phyloP scores from a whole-genome alignment of 2,113 vertebrate genomes.

The Psittacara wagleri region DNA sequence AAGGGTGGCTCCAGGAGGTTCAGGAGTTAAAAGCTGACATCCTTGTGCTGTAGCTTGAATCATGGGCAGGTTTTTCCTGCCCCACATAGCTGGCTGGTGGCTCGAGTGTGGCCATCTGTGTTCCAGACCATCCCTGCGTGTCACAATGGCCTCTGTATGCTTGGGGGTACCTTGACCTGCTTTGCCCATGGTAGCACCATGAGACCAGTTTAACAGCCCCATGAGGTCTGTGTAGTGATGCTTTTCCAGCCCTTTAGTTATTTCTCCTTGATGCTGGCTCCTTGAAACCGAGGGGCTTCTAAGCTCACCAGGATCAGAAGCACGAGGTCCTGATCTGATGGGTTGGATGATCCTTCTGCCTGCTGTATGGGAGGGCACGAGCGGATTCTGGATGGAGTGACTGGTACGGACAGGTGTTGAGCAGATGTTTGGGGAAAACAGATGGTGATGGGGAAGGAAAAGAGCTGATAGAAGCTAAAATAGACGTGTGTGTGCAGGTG shows the following conservation, averaged over 20 bases:
- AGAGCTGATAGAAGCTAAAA: not conserved
- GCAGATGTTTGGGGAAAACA: not conserved
- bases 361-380: not conserved
- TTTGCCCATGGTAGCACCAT: accelerated
- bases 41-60: accelerated
- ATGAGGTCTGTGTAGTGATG: not conserved
- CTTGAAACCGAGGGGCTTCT: not conserved
- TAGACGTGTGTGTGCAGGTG: accelerated
- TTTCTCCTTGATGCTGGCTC: not conserved
- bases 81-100: not conserved
- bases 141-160: accelerated
- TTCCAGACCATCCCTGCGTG: not conserved
- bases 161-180: not conserved
- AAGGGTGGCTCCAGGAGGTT: not conserved
- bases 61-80: not conserved
- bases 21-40: not conserved
- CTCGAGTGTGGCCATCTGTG: not conserved
- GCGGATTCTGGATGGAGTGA: not conserved
- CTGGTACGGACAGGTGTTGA: not conserved
- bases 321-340: not conserved
- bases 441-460: not conserved
- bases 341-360: not conserved
- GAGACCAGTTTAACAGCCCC: not conserved
- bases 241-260: not conserved
- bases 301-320: not conserved